Base-by-base conservation (phyloP, 1,140 invertebrate genomes). In the Lordiphosa collinella region DNA sequence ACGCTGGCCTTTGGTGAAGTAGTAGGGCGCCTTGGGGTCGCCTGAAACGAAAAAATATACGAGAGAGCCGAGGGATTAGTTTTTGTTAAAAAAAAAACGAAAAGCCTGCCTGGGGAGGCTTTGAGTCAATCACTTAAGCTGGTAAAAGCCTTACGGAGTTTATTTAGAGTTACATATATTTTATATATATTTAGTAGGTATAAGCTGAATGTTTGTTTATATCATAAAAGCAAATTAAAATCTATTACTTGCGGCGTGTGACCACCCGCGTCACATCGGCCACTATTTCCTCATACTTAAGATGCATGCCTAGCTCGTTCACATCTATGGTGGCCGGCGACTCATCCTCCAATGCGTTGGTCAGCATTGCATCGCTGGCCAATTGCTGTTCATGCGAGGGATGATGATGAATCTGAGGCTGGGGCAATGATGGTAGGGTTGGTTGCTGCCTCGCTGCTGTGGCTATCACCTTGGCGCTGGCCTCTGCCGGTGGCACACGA, bases 251-350 rank as follows among this genome's bases (percentile, higher is more conserved):
- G 36, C 74, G 51, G 9, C 71, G 78, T 6, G 37, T 58, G 7
- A 76, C 46, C 4, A 84, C 63, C 4, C 78, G 64, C 2, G 50
- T 55, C 0, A 88, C 86, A 65, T 88, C 82, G 8, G 86, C 86
- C 16, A 88, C 86, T 22, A 88, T 88, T 46, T 88, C 86, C 48
- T 88, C 86, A 46, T 88, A 88, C 40, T 88, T 88, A 31, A 88
- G 79, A 69, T 88, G 86, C 80, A 87, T 87, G 14, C 80, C 86
- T 48, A 87, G 44, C 16, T 87, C 70, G 9, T 60, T 65, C 13
- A 87, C 79, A 46, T 85, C 80, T 9, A 85, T 87, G 3, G 71
- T 85, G 5, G 78, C 78, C 4, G 78, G 55, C 0, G 76, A 56
- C 13, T 82, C 76, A 9, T 82, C 76, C 8, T 58, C 40, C 16